A percentile compares a stretch with the other conserved stretches of the same genome.
phyloP scores from a whole-genome alignment of 2,113 vertebrate species.

The Melanostigma gelatinosum region DNA sequence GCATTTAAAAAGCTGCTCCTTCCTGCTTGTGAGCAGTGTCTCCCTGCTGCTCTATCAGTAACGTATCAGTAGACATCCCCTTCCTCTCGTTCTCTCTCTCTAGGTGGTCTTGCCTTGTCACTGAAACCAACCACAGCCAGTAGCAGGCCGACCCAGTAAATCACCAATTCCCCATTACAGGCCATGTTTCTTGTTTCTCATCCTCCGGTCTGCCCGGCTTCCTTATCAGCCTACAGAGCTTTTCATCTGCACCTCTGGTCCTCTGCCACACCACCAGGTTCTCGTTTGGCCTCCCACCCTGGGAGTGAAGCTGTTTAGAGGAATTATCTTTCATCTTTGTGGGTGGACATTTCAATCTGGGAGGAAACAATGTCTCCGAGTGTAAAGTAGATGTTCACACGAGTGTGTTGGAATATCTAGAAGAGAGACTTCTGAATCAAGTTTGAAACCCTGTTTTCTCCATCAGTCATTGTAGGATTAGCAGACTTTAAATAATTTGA shows the following conservation, averaged over 20 bases:
- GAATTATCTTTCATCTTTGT: conserved; percentile 70
- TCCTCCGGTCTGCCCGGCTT: conserved; percentile 69
- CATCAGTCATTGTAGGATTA: conserved; percentile 13
- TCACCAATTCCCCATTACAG: conserved; percentile 53
- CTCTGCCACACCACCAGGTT: conserved; percentile 66
- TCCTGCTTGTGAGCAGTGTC: background rate
- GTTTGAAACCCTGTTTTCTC: conserved; percentile 4
- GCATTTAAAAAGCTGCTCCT: background rate
- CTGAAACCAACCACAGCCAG: conserved; percentile 22
- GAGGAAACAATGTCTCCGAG: conserved; percentile 44
- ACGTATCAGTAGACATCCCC: conserved; percentile 11
- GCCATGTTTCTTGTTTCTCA: conserved; percentile 65
- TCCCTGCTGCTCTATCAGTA: conserved; percentile 4
- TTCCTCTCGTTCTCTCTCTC: conserved; percentile 7
- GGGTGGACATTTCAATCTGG: conserved; percentile 58
- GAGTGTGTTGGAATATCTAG: background rate
- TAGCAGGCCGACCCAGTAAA: conserved; percentile 38
- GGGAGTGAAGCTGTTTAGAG: conserved; percentile 61
- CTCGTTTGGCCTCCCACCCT: conserved; percentile 69
- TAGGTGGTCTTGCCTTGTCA: conserved; percentile 46
- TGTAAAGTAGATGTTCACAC: conserved; percentile 26
- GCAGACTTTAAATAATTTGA: conserved; percentile 29
- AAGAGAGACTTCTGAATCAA: background rate
- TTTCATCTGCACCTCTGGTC: conserved; percentile 76
- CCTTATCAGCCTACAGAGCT: conserved; percentile 76